Evolutionary conservation across 2,797 vertebrate genomes (phyloP).

Genomic region (Dromococcyx pavoninus): DNA sequence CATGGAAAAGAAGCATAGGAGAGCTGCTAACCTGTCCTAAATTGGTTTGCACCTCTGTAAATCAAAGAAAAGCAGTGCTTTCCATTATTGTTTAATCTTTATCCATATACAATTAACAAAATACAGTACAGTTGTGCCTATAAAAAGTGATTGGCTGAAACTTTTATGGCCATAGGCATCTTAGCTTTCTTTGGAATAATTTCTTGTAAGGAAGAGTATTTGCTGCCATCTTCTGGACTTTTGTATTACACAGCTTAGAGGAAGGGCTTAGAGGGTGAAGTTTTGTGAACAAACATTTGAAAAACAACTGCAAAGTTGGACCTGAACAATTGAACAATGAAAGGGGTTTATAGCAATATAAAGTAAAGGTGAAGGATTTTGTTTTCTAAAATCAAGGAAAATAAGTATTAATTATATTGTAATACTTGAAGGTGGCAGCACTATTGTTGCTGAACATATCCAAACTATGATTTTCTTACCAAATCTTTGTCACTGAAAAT

Average conservation of each 20-base stretch:
- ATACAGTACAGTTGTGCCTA: neutral
- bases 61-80: neutral
- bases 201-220: neutral
- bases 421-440: neutral
- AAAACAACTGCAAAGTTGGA: neutral
- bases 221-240: conserved; percentile 74
- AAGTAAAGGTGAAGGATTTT: neutral
- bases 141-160: neutral
- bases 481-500: neutral
- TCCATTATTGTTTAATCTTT: neutral
- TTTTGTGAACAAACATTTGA: neutral
- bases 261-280: neutral
- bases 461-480: neutral
- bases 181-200: neutral
- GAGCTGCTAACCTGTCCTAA: neutral
- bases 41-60: neutral
- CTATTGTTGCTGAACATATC: neutral
- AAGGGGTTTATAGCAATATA: neutral
- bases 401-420: neutral
- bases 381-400: neutral
- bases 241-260: no score
- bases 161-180: neutral
- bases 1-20: neutral
- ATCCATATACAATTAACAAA: neutral
- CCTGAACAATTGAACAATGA: neutral